Evolutionary conservation across 2,888 invertebrate genomes (phyloP).

Genomic region (Cetonia aurata): DNA sequence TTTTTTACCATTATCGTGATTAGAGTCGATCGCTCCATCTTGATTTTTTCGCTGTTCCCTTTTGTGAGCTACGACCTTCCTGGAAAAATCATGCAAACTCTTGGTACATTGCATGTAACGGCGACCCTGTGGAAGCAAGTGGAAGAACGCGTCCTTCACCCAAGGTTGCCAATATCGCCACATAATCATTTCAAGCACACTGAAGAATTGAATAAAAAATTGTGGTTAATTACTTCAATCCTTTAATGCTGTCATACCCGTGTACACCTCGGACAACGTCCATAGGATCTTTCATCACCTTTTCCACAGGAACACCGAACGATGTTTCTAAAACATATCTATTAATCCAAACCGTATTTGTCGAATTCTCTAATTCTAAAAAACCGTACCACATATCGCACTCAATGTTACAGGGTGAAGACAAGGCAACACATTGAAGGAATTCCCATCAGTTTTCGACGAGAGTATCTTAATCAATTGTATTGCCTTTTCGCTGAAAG

Average conservation of each 20-base stretch:
- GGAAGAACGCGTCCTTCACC: constrained; percentile 11
- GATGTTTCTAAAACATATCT: constrained; percentile 46
- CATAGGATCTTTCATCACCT: constrained; percentile 14
- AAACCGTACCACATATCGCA: constrained; percentile 58
- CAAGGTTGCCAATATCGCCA: constrained; percentile 22
- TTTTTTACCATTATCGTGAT: constrained; percentile 34
- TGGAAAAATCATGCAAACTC: constrained; percentile 32
- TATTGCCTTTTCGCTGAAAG: constrained; percentile 57
- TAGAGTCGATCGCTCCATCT: neutral
- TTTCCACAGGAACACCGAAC: constrained; percentile 29
- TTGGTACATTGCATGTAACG: constrained; percentile 11
- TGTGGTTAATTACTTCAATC: neutral
- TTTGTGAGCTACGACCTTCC: constrained; percentile 11
- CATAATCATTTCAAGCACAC: constrained; percentile 10
- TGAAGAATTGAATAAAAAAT: neutral
- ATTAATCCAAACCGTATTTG: neutral
- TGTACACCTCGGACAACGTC: neutral
- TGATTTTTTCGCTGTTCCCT: neutral
- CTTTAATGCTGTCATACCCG: neutral
- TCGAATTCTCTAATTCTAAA: neutral
- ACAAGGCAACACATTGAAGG: constrained; percentile 57
- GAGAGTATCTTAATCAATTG: constrained; percentile 50
- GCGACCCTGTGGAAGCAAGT: constrained; percentile 23
- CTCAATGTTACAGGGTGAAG: constrained; percentile 58
- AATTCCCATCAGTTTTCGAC: constrained; percentile 53